These are phyloP conservation scores for Dichetophora obliterata DNA, from an alignment of 2,888 invertebrate genomes.

Conservation along the genomic window DNA sequence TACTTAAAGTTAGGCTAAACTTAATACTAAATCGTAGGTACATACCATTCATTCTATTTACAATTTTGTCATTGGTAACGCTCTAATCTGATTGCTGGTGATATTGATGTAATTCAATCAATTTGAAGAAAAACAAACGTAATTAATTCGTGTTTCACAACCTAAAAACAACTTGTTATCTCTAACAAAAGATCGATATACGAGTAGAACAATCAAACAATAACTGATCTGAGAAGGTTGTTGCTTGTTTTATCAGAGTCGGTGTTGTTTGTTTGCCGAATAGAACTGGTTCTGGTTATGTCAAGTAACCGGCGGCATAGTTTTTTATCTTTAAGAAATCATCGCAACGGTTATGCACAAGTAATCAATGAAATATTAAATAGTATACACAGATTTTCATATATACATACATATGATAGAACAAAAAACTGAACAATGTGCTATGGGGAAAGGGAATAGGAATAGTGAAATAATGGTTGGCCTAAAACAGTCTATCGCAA, in stretches of 20 bases:
- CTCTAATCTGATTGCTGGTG: slow-evolving; percentile 30
- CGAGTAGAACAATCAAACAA: neutral
- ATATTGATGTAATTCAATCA: slow-evolving; percentile 15
- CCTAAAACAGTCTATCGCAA: neutral
- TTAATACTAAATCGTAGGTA: no score
- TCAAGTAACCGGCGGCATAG: neutral
- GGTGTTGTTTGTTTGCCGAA: neutral
- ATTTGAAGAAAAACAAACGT: slow-evolving; percentile 51
- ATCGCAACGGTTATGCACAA: slow-evolving; percentile 15
- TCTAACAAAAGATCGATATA: slow-evolving; percentile 33
- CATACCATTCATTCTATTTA: no score
- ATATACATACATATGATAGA: neutral
- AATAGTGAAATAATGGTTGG: neutral
- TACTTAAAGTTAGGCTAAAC: no score
- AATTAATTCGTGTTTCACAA: slow-evolving; percentile 69
- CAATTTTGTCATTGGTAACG: no score
- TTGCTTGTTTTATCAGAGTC: neutral
- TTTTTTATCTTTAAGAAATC: slow-evolving; percentile 29
- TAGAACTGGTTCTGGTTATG: neutral
- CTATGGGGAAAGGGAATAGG: neutral
- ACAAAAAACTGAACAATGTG: neutral
- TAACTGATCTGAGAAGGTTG: neutral
- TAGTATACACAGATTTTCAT: neutral
- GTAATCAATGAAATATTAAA: slow-evolving; percentile 12
- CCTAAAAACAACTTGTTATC: slow-evolving; percentile 65